Base-by-base conservation (phyloP, 2,888 invertebrate species). In the Ornithoptera priamus region DNA sequence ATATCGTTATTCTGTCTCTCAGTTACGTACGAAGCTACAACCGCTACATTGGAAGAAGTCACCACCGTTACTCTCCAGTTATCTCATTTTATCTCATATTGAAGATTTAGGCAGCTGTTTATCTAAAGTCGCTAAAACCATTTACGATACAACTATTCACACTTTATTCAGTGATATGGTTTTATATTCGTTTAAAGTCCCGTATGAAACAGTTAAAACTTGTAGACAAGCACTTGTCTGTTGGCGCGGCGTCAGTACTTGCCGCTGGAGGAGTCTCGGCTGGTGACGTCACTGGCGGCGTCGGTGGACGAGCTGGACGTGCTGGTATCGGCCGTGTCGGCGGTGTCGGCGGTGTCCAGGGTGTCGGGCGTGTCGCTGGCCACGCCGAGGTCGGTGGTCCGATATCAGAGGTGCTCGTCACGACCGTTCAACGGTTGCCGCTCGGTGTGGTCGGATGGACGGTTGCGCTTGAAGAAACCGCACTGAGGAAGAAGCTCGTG, bases 381-480 rank as follows among this genome's bases (percentile, higher is more conserved):
- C 76, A 81, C 79, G 76, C 84, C 86, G 73, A 83, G 77, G 64
- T 85, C 85, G 57, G 85, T 81, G 77, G 83, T 81, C 78, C 87
- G 86, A 85, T 88, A 93, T 94, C 95, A 96, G 82, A 96, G 94
- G 78, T 95, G 95, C 85, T 96, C 96, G 88, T 96, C 96, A 73
- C 96, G 96, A 36, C 97, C 94, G 86, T 96, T 96, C 75, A 97
- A 89, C 2, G 97, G 97, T 83, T 97, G 97, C 65, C 97, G 94
- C 92, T 97, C 97, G 60, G 96, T 95, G 77, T 96, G 95, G 84
- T 96, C 95, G 1, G 95, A 94, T 63, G 97, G 97, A 39, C 98
- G 95, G 89, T 97, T 97, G 82, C 98, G 94, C 85, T 97, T 97
- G 94, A 98, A 98, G 95, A 98, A 98, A 72, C 98, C 98, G 85